Percentiles rank a stretch among this genome's conserved stretches.
These are phyloP conservation scores for Serripes groenlandicus DNA, from an alignment of 2,888 invertebrate genomes.

Conservation along the genomic window DNA sequence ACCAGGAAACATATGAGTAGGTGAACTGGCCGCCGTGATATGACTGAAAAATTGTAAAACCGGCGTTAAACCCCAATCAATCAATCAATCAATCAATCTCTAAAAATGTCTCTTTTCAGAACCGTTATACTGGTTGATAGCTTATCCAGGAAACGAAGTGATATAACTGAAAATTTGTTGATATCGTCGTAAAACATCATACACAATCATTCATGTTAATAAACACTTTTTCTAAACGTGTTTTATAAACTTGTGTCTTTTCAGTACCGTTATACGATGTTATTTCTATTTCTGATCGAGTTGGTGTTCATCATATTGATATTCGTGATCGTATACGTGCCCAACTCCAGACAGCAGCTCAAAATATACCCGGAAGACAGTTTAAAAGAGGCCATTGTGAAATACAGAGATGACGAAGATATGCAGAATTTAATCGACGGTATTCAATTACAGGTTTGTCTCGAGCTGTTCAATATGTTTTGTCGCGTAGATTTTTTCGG, in stretches of 20 bases:
- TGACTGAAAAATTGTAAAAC: too few relatives aligned
- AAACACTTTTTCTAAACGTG: too few relatives aligned
- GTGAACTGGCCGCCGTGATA: too few relatives aligned
- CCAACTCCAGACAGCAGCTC: constrained; percentile 68
- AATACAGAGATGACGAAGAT: constrained; percentile 80
- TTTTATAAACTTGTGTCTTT: too few relatives aligned
- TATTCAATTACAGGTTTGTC: constrained; percentile 77
- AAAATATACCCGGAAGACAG: constrained; percentile 75
- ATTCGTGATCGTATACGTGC: constrained; percentile 79
- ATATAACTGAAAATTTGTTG: background rate
- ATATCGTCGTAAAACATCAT: too few relatives aligned
- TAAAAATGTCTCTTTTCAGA: background rate
- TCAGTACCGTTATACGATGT: constrained; percentile 76
- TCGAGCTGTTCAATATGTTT: too few relatives aligned
- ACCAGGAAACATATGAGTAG: too few relatives aligned
- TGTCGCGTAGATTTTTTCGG: too few relatives aligned
- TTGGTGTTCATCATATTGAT: constrained; percentile 72
- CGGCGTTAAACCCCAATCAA: background rate
- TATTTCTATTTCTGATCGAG: constrained; percentile 74
- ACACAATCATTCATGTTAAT: too few relatives aligned
- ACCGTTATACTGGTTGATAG: too few relatives aligned
- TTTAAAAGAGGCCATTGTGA: constrained; percentile 75
- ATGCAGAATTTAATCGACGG: constrained; percentile 78
- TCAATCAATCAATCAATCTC: background rate
- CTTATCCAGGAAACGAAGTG: too few relatives aligned